Conservation (phyloP, 2,888 invertebrate genomes). For the Pseudanteris insignis region DNA sequence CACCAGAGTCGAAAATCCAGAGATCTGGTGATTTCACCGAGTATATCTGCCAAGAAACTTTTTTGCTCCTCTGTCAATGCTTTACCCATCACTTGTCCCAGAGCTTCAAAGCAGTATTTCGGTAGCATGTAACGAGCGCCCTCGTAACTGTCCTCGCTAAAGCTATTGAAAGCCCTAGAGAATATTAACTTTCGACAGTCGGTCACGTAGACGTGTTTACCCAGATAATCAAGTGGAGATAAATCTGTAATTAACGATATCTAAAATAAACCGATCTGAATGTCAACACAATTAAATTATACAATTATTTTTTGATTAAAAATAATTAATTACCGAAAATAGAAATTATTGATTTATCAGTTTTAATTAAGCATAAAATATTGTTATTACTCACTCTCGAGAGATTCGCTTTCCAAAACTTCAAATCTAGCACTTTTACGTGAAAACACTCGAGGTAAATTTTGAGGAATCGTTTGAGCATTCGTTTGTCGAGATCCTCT, state of each 20-base stretch:
- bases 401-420: conserved; percentile 73
- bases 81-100: conserved; percentile 73
- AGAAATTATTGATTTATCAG: too few relatives aligned
- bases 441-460: conserved; percentile 79
- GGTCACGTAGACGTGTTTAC: conserved; percentile 70
- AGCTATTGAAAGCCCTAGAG: conserved; percentile 53
- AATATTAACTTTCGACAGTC: conserved; percentile 56
- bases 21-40: conserved; percentile 67
- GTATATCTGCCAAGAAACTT: conserved; percentile 66
- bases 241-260: conserved; percentile 68
- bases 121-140: conserved; percentile 50
- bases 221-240: conserved; percentile 77
- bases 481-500: conserved; percentile 49
- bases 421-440: conserved; percentile 79
- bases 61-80: conserved; percentile 69
- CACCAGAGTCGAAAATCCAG: conserved; percentile 81
- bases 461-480: conserved; percentile 58
- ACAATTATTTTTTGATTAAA: too few relatives aligned
- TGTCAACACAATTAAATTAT: too few relatives aligned
- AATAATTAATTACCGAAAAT: too few relatives aligned
- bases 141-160: conserved; percentile 54
- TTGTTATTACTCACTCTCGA: conserved; percentile 64
- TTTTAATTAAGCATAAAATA: too few relatives aligned
- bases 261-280: too few relatives aligned
- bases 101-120: conserved; percentile 56